Evolutionary conservation across 2,888 invertebrate genomes (phyloP), one percentile per base, ranked within the genome.

Genomic region (Caenorhabditis drosophilae): DNA sequence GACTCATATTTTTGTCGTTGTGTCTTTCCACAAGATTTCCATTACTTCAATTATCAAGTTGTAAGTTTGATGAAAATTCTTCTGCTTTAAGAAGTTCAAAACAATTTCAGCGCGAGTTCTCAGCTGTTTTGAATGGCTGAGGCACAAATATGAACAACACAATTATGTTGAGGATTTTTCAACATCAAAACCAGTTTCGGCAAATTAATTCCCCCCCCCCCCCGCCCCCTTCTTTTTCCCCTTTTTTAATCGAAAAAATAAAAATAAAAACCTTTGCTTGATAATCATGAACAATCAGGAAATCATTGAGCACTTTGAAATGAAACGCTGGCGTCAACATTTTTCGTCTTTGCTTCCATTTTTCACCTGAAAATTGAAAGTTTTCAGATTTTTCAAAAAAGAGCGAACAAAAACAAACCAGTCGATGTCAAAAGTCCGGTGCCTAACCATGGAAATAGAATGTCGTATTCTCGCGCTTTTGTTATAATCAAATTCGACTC

Each of bases 291-390:
- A 58, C 58, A 0, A 25, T 18, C 9, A 70, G 20, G 18, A 86
- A 87, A 60, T 85, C 84, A 38, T 85, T 79, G 48, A 87, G 80
- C 48, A 87, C 86, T 50, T 84, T 83, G 76, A 86, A 87, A 74
- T 87, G 87, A 70, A 87, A 87, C 1, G 87, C 84, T 15, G 87
- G 87, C 18, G 87, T 87, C 46, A 87, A 77, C 75, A 87, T 77
- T 67, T 85, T 85, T 16, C 87, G 75, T 41, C 86, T 76, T 2
- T 69, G 66, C n/a, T 81, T 81, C 87, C 87, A 87, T 76, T 86
- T 86, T 4, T 77, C 75, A 7, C 63, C 63, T 56, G 45, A 34
- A 78, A 53, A 20, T 12, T 36, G 4, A 23, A 1, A 6, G 7
- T 31, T 16, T 22, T 25, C 7, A 34, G 7, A 41, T 22, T 31